A percentile compares a stretch with the other conserved stretches of the same genome.
phyloP scores from a whole-genome alignment of 1,140 invertebrate species.

The Rhagoletis zephyria region DNA sequence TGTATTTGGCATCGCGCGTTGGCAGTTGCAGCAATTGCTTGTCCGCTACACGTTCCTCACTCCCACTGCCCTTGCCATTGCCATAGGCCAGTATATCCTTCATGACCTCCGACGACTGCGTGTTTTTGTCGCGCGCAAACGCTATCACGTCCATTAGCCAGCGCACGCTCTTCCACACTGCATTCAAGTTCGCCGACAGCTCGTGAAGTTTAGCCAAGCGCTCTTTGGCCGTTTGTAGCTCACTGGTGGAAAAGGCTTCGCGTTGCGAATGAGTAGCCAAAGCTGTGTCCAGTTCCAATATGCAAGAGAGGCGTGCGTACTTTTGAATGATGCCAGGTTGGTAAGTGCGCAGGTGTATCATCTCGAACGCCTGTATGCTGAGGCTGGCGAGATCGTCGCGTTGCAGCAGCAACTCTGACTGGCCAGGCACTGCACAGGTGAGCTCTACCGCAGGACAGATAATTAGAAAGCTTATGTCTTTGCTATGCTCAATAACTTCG shows the following conservation, averaged over 20 bases:
- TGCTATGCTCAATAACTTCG: constrained; percentile 91
- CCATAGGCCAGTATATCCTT: constrained; percentile 67
- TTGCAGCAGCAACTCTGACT: constrained; percentile 85
- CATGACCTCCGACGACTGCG: constrained; percentile 63
- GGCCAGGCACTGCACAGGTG: constrained; percentile 91
- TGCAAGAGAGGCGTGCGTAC: constrained; percentile 91
- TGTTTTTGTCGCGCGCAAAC: constrained; percentile 87
- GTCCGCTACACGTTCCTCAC: constrained; percentile 24
- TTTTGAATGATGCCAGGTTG: constrained; percentile 88
- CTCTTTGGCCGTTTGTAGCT: constrained; percentile 88
- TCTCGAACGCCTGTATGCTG: constrained; percentile 90
- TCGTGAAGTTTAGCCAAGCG: constrained; percentile 86
- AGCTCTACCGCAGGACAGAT: constrained; percentile 90
- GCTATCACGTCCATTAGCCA: constrained; percentile 96
- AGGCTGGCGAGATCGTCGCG: constrained; percentile 86
- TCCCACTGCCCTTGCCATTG: constrained; percentile 43
- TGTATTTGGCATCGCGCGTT: constrained; percentile 81
- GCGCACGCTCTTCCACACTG: constrained; percentile 91
- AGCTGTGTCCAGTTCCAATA: constrained; percentile 91
- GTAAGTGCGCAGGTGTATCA: constrained; percentile 93
- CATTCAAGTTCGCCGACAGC: constrained; percentile 85
- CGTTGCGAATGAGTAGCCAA: constrained; percentile 92
- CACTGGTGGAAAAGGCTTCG: constrained; percentile 92
- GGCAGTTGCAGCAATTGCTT: constrained; percentile 80
- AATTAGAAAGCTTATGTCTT: constrained; percentile 90